phyloP scores from a whole-genome alignment of 2,797 vertebrate species.

The Tangara arthus region DNA sequence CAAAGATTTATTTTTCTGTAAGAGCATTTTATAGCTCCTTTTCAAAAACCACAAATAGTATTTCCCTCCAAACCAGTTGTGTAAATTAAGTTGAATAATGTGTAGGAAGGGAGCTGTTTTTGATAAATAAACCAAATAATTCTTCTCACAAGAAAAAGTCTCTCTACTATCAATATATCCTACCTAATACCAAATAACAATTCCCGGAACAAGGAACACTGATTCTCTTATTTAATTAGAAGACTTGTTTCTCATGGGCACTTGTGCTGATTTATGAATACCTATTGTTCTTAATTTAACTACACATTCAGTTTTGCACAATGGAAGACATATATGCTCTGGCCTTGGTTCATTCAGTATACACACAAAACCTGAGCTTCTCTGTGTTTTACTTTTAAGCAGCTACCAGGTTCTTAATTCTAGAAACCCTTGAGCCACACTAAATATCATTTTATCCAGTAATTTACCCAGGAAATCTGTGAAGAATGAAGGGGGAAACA shows the following conservation, averaged over 20 bases:
- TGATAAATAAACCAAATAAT: not conserved
- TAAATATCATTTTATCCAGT: not conserved
- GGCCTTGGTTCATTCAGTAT: constrained; percentile 10
- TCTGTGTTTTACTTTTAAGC: not conserved
- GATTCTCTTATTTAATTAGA: constrained; percentile 72
- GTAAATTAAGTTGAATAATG: not conserved
- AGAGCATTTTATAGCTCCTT: not conserved
- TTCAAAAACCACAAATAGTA: not conserved
- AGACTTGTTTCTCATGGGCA: constrained; percentile 61
- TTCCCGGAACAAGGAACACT: constrained; percentile 62
- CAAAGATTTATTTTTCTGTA: not conserved
- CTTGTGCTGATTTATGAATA: constrained; percentile 66
- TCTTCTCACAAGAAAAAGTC: not conserved
- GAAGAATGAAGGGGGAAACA: not conserved
- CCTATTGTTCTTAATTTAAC: constrained; percentile 73
- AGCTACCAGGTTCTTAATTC: not conserved
- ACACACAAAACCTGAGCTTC: not conserved
- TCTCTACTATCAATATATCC: not conserved
- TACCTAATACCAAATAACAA: constrained; percentile 58
- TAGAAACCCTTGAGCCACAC: not conserved
- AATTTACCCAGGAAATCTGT: not conserved
- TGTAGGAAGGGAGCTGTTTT: not conserved
- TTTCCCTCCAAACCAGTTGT: not conserved
- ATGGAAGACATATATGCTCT: constrained; percentile 22
- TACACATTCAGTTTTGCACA: constrained; percentile 63